Conservation (phyloP, 2,113 vertebrate species). For the Alces alces region DNA sequence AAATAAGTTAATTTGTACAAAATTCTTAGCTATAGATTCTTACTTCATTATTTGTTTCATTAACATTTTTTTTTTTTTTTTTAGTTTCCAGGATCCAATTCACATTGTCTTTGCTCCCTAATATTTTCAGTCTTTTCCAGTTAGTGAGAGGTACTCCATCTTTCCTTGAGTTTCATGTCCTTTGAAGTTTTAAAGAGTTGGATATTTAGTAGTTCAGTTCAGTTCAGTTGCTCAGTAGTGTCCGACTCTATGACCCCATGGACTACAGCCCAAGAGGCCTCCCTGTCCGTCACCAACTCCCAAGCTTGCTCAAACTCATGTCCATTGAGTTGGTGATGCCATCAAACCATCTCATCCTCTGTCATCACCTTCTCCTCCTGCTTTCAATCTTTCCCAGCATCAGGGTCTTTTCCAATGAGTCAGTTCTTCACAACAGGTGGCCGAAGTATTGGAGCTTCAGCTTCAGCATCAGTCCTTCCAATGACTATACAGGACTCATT, state of each 20-base stretch:
- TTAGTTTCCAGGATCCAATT: not conserved
- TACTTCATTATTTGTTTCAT: not conserved
- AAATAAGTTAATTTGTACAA: not conserved
- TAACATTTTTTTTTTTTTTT: not conserved
- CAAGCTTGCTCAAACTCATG: not conserved
- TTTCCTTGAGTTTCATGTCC: not conserved
- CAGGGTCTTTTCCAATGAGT: not conserved
- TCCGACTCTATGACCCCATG: not conserved
- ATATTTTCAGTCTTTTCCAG: not conserved
- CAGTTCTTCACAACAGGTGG: not conserved
- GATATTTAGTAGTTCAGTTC: not conserved
- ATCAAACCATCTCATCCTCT: not conserved
- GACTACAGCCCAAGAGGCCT: not conserved
- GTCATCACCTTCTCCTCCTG: fast-evolving
- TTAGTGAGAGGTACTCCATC: not conserved
- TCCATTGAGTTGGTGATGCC: not conserved
- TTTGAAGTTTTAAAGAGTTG: not conserved
- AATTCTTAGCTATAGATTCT: not conserved
- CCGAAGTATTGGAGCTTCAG: not conserved
- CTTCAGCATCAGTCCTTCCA: not conserved
- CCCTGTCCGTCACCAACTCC: not conserved
- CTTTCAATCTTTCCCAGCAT: not conserved
- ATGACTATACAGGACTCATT: not conserved
- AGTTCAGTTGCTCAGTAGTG: not conserved
- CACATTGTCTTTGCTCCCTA: not conserved